These are phyloP conservation scores for Clarias platycephalus DNA, from an alignment of 2,797 vertebrate genomes.

Conservation along the genomic window DNA sequence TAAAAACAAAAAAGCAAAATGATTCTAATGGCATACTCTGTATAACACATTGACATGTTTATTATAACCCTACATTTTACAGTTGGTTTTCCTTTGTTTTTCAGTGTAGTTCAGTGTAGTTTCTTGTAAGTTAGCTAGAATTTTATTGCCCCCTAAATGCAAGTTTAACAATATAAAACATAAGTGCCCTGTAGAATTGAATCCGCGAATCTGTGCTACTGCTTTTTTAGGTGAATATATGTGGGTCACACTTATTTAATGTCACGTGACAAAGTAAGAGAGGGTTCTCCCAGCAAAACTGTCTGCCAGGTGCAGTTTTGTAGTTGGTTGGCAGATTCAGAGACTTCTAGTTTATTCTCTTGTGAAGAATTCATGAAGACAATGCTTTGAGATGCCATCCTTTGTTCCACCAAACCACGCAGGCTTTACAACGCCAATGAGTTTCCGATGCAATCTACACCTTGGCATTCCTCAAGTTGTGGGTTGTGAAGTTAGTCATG, in stretches of 20 bases:
- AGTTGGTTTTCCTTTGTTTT: background rate
- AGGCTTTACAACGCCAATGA: background rate
- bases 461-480: slow-evolving; percentile 39
- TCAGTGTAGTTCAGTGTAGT: background rate
- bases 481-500: slow-evolving; percentile 28
- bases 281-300: background rate
- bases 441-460: slow-evolving; percentile 34
- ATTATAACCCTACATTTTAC: background rate
- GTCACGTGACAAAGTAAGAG: background rate
- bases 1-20: background rate
- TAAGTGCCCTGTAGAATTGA: background rate
- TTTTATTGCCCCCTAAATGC: background rate
- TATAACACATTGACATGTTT: background rate
- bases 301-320: slow-evolving; percentile 27
- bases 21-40: background rate
- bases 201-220: slow-evolving; percentile 10
- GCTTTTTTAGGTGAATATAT: background rate
- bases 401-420: background rate
- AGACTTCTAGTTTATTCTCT: background rate
- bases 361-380: slow-evolving; percentile 8
- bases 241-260: background rate
- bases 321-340: background rate
- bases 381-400: slow-evolving; percentile 14
- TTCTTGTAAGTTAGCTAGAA: background rate
- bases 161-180: background rate